phyloP scores from a whole-genome alignment of 2,113 vertebrate genomes.

The Colistium nudipinnis region DNA sequence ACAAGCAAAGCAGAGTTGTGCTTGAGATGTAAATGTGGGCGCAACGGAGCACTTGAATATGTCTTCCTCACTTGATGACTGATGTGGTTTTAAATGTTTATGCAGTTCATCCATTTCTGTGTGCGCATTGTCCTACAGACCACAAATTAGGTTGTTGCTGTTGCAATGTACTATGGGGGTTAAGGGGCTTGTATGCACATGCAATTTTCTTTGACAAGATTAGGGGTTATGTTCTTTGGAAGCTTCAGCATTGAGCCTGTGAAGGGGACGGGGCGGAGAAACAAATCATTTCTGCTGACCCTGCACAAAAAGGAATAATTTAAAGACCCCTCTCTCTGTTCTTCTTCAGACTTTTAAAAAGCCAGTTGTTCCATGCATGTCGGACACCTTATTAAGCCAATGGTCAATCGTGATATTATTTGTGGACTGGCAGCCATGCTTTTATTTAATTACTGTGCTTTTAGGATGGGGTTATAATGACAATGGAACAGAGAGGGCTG shows the following conservation, averaged over 20 bases:
- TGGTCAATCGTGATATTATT: slow-evolving; percentile 34
- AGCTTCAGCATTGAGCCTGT: slow-evolving; percentile 25
- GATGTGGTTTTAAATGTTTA: slow-evolving; percentile 30
- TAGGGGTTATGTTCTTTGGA: slow-evolving; percentile 62
- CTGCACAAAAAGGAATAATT: slow-evolving; percentile 48
- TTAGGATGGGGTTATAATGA: background rate
- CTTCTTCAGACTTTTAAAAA: slow-evolving; percentile 38
- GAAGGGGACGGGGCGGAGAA: slow-evolving; percentile 8
- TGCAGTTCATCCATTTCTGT: background rate
- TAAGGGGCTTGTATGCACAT: slow-evolving; percentile 37
- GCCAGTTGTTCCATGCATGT: slow-evolving; percentile 48
- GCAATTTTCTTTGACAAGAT: slow-evolving; percentile 67
- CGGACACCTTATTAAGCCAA: slow-evolving; percentile 56
- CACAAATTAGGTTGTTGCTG: slow-evolving; percentile 32
- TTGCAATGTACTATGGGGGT: background rate
- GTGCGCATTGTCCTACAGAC: background rate
- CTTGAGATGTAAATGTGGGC: no score
- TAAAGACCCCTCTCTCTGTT: slow-evolving; percentile 35
- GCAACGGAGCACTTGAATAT: background rate
- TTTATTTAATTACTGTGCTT: slow-evolving; percentile 44
- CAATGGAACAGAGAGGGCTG: background rate
- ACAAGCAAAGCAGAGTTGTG: background rate
- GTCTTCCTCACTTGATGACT: background rate
- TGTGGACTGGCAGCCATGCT: slow-evolving; percentile 29
- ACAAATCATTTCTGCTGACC: slow-evolving; percentile 59